A percentile compares a stretch with the other conserved stretches of the same genome.
Conservation (phyloP, 2,888 invertebrate genomes). For the Elmis aenea region DNA sequence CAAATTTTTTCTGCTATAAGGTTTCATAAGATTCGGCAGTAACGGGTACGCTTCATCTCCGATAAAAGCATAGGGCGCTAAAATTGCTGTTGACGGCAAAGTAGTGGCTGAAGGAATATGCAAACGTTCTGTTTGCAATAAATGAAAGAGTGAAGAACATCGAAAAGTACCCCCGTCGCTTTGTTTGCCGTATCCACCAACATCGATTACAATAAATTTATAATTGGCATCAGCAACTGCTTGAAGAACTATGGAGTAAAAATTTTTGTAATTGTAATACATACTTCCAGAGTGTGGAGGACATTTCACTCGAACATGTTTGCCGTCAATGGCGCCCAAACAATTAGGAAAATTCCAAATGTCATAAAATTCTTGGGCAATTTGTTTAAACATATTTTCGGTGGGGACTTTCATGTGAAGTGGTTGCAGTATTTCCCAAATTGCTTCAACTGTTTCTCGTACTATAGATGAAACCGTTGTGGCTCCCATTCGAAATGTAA, state of each 20-base stretch:
- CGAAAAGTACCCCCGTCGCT: conserved; percentile 28
- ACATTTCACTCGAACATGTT: conserved; percentile 5
- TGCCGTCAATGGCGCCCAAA: conserved; percentile 4
- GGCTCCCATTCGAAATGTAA: conserved; percentile 19
- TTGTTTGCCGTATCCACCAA: conserved; percentile 30
- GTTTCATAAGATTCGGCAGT: conserved; percentile 5
- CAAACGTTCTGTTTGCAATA: conserved; percentile 7
- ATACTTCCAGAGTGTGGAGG: conserved; percentile 1
- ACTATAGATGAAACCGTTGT: conserved; percentile 15
- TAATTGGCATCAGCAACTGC: conserved; percentile 25
- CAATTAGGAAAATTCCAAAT: conserved; percentile 6
- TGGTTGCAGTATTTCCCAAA: conserved; percentile 9
- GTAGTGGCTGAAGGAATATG: conserved; percentile 14
- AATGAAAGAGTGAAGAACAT: conserved; percentile 19
- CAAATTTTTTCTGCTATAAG: conserved; percentile 7
- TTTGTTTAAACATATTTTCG: conserved; percentile 6
- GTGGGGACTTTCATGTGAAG: conserved; percentile 17
- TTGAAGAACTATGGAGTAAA: conserved; percentile 22
- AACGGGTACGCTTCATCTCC: conserved; percentile 13
- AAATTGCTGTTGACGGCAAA: conserved; percentile 21
- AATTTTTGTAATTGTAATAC: conserved; percentile 5
- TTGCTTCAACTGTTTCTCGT: conserved; percentile 8
- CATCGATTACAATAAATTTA: conserved; percentile 25
- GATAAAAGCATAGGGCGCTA: conserved; percentile 22
- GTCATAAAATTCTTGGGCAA: conserved; percentile 14